Base-by-base conservation (phyloP, 2,113 vertebrate species). In the Phocoena phocoena region DNA sequence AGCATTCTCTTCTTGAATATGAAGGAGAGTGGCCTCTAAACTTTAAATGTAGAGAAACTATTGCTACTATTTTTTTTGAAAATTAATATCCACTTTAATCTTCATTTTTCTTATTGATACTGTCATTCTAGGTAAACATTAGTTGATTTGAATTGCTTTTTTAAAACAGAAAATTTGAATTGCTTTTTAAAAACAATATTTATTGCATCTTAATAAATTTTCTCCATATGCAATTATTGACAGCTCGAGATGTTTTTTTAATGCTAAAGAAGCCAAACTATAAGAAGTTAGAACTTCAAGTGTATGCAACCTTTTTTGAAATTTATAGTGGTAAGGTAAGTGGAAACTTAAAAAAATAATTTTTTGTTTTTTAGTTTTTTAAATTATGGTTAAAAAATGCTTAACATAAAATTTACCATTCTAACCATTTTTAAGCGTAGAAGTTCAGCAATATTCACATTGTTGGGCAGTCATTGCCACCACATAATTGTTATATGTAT, bases 281-380 rank as follows among this genome's bases (percentile, higher is more conserved):
- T 98, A 99, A 99, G 98, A 99, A 99, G 98, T 81, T 99, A 98
- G 99, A 99, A 98, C 99, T 99, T 98, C 99, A 99, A 98, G 99
- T 99, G 44, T 99, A 99, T 98, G 99, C 99, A 97, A 99, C 99
- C 0, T 99, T 99, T 98, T 99, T 99, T 98, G 99, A 99, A 98
- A 99, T 99, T 98, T 99, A 99, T 98, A 99, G 99, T 96, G 99
- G 99, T 84, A 99, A 99, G 99, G 99, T 98, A 98, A 98, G 98
- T 97, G 53, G 55, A 67, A 99, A 97, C 96, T 99, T 86, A 98
- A 99, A 96, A 28, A 36, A 18, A 47, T 41, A 11, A 6, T 53
- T 36, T 25, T 58, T 70, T 53, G 41, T 44, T 58, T 94, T 74
- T 88, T 88, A 58, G 12, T 25, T 71, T 83, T 71, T 76, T 0